These are phyloP conservation scores for Microlaimidae sp. DNA, from an alignment of 2,888 invertebrate species.

Conservation along the genomic window DNA sequence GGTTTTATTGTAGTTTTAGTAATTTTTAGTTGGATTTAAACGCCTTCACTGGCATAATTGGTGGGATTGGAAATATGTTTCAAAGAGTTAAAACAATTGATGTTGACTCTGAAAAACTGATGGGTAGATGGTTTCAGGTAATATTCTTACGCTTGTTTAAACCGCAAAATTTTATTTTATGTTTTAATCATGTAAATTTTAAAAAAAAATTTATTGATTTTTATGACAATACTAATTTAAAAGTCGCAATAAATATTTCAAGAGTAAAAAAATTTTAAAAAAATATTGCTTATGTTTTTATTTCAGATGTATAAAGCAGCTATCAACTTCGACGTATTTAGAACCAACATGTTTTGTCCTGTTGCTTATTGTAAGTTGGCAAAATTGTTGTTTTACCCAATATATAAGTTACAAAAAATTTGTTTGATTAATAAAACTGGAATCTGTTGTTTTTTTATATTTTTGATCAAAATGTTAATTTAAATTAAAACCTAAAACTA, in stretches of 20 bases:
- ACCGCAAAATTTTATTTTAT: too few relatives aligned
- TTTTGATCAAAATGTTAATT: too few relatives aligned
- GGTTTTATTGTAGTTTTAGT: neutral
- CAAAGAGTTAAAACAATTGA: constrained; percentile 29
- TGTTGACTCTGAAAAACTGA: constrained; percentile 28
- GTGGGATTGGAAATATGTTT: constrained; percentile 33
- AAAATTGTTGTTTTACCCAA: too few relatives aligned
- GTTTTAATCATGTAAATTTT: too few relatives aligned
- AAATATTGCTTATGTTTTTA: neutral
- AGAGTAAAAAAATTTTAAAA: neutral
- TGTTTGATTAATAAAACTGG: too few relatives aligned
- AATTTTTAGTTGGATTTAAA: constrained; percentile 32
- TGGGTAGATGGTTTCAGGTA: constrained; percentile 34
- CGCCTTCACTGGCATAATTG: constrained; percentile 30
- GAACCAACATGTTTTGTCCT: constrained; percentile 35
- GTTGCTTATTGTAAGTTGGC: constrained; percentile 35
- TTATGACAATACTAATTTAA: too few relatives aligned
- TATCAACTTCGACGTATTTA: constrained; percentile 34
- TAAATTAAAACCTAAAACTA: too few relatives aligned
- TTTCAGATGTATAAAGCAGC: constrained; percentile 35
- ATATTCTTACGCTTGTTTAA: neutral
- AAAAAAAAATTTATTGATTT: too few relatives aligned
- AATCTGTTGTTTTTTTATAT: too few relatives aligned
- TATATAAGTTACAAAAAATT: too few relatives aligned
- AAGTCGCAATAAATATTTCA: too few relatives aligned